Evolutionary conservation across 2,888 invertebrate species (phyloP), one percentile per base, ranked within the genome.

Genomic region (Phania funesta): DNA sequence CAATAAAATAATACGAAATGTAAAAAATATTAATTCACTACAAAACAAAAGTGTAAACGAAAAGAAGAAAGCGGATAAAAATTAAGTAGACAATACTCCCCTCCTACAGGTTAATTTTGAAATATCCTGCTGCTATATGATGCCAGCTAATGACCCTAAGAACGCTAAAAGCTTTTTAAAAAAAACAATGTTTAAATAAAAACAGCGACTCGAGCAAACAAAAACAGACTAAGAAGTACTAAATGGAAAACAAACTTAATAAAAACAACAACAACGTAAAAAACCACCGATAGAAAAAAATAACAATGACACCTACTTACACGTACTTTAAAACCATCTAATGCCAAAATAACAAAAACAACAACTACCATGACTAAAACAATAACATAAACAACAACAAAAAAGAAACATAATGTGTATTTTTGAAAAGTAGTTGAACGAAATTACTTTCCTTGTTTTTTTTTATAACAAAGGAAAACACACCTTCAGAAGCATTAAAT

Each of bases 151-250:
- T 76, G 83, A 80, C 76, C 83, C 71, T 64, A 68, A 76, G 62
- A 82, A 73, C 48, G 56, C 41, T 56, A 77, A 84, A 82, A 84
- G 82, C 84, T 84, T 84, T n/a, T 84, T 84, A 74, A 80, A 80
- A 60, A 71, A 65, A 29, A 70, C 64, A 70, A 67, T 74, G 64
- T 64, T 74, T 60, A 48, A 60, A 50, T 60, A 74, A 29, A 44
- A 38, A 32, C 54, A 54, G 22, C 16, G 16, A 41, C 16, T 18
- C 9, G 52, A 73, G 32, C 4, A 58, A 38, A 11, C 8, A 48
- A 24, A 16, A 20, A 50, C 48, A 64, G 9, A 16, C 13, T 48
- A 48, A 58, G 22, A 60, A 71, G 9, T 16, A 24, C 5, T 60
- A 29, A 62, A 62, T 44, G 22, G 22, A 54, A 62, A 54, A 46